Base-by-base conservation (phyloP, 1,140 invertebrate species). In the Druon quercuslanigerum region DNA sequence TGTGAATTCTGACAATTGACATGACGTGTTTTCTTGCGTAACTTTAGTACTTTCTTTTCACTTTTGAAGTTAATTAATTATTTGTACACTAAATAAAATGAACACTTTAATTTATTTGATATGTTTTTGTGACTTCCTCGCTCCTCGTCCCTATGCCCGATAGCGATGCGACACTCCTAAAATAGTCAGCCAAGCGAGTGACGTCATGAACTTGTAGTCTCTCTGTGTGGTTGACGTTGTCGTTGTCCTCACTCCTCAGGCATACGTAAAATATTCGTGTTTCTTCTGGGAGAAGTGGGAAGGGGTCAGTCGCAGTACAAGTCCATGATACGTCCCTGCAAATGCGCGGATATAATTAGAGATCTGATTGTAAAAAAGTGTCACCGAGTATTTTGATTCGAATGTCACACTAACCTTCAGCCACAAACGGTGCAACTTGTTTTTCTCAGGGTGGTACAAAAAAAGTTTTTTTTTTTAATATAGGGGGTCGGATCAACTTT, bases 11-110 rank as follows among this genome's bases (percentile, higher is more conserved):
- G 74, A 46, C 51, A 40, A 51, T 20, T n/a, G 50, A 40, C 40
- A 50, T 70, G 40, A 72, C 74, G 20, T 71, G 56, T 84, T 78
- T 77, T 78, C 60, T 83, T 86, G 81, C 71, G 71, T 79, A 80
- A 81, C 14, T 74, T 76, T 73, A 57, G 72, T 77, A 56, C 75
- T 77, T 73, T 79, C 66, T 80, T 78, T 78, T 74, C 83, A 85
- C 84, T 84, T 87, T 84, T 85, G 84, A 83, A 76, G 74, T 87
- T 89, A 85, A 78, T 86, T 88, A 86, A 87, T 88, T 89, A 89
- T 90, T 90, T 90, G 87, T 89, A 89, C 82, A 84, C 78, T 83
- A 83, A 85, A 86, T 87, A 87, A 78, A 87, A 74, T 80, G 79
- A 78, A 81, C 81, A 83, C 87, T 86, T 83, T 89, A 89, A 89